A percentile compares a stretch with the other conserved stretches of the same genome.
Evolutionary conservation across 2,113 vertebrate species (phyloP).

Genomic region (human): GRCh38 chr1:169961501-169962000

Average conservation of each 20-base stretch:
- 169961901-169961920: not conserved
- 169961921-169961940: not conserved
- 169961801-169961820: not conserved
- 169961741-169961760: not conserved
- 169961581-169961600: not conserved
- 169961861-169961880: not conserved
- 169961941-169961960: not conserved
- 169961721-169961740: not conserved
- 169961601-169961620: not conserved
- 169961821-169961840: not conserved
- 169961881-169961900: not conserved
- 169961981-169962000: not conserved
- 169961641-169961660: not conserved
- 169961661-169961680: not conserved
- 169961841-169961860: not conserved
- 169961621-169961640: not conserved
- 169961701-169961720: not conserved
- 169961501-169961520: constrained; percentile 26
- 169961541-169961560: not conserved
- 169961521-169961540: not conserved
- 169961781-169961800: not conserved
- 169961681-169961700: not conserved
- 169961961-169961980: not conserved
- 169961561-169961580: not conserved
- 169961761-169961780: not conserved